phyloP scores from a whole-genome alignment of 2,113 vertebrate species.

The Anseranas semipalmata region DNA sequence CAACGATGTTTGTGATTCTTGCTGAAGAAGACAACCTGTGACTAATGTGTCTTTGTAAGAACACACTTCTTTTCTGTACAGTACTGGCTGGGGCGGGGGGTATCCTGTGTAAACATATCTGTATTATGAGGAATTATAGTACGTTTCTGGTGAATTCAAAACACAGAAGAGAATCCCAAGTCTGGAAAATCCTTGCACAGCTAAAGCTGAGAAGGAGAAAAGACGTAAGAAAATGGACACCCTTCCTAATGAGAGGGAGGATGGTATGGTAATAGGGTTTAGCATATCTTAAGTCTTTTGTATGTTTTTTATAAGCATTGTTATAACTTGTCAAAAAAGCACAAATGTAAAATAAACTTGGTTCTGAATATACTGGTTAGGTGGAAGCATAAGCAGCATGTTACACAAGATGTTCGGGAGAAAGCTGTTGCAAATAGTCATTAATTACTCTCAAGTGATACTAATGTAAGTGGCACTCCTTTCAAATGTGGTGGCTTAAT shows the following conservation, averaged over 20 bases:
- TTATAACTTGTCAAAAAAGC: neutral
- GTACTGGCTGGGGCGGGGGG: neutral
- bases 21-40: neutral
- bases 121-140: neutral
- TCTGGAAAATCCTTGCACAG: neutral
- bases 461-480: neutral
- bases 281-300: neutral
- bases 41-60: neutral
- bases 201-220: neutral
- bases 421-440: slow-evolving; percentile 19
- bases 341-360: slow-evolving; percentile 28
- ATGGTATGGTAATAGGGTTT: neutral
- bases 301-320: neutral
- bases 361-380: slow-evolving; percentile 3
- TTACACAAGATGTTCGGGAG: neutral
- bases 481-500: slow-evolving; percentile 40
- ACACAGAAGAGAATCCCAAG: neutral
- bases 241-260: neutral
- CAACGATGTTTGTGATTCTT: slow-evolving; percentile 3
- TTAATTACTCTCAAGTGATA: slow-evolving; percentile 22
- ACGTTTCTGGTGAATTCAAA: neutral
- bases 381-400: neutral
- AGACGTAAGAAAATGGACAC: neutral
- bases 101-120: neutral
- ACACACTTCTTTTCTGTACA: neutral